A percentile compares a stretch with the other conserved stretches of the same genome.
These are phyloP conservation scores for Phyllostomus hastatus DNA, from an alignment of 2,113 vertebrate species.

Conservation along the genomic window DNA sequence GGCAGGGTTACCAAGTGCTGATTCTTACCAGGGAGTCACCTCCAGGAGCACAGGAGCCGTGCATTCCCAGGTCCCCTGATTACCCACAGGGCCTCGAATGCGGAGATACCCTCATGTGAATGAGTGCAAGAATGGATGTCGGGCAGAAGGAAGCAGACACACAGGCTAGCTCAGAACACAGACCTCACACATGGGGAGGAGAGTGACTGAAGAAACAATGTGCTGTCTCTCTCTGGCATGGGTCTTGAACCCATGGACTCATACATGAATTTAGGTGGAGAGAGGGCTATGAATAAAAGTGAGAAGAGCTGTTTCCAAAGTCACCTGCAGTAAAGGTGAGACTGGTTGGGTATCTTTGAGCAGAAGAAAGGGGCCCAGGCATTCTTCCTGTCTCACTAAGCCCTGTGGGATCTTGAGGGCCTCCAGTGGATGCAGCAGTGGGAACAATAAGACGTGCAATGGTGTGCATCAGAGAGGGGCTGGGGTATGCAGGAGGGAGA, in stretches of 20 bases:
- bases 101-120: neutral
- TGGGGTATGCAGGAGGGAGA: neutral
- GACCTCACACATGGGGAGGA: neutral
- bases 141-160: neutral
- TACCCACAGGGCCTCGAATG: neutral
- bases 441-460: neutral
- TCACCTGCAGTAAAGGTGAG: neutral
- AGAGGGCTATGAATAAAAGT: neutral
- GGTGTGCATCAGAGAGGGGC: neutral
- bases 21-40: neutral
- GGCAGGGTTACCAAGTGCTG: neutral
- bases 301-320: neutral
- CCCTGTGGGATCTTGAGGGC: neutral
- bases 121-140: accelerated
- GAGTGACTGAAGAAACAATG: neutral
- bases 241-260: neutral
- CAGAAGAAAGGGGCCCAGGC: neutral
- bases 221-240: neutral
- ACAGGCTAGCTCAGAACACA: neutral
- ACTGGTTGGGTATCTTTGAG: neutral
- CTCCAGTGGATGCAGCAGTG: neutral
- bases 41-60: accelerated
- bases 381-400: neutral
- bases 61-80: neutral
- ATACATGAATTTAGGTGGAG: accelerated